Evolutionary conservation across 2,113 vertebrate species (phyloP), one percentile per base, ranked within the genome.

Genomic region (Myotis davidii): DNA sequence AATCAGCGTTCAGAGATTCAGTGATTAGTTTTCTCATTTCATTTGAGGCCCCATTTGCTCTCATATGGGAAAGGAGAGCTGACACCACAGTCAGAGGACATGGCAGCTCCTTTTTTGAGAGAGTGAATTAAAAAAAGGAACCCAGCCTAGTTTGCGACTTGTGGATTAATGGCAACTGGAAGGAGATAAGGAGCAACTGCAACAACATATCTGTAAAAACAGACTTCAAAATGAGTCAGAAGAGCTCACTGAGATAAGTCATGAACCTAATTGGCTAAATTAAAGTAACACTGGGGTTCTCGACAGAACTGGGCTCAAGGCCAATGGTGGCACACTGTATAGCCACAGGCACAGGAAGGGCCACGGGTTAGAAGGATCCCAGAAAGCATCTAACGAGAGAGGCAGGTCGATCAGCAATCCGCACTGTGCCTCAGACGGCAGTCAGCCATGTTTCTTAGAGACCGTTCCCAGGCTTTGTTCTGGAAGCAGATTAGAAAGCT

Each of bases 101-200:
- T 5, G 5, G 32, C 10, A 61, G 83, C 48, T 81, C 27, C 14
- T 65, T 81, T 85, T 85, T 59, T 82, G 93, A 88, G 48, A 67
- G 50, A 52, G 37, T 90, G 86, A 67, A 82, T 76, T 23, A 77
- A 79, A 79, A 76, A 89, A 92, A 79, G 25, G 29, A 94, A 94
- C 45, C 69, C 84, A 79, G 25, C 3, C 0, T 39, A 72, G 37
- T 81, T 48, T n/a, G 5, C 20, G 13, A 34, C 37, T 95, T 97
- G 37, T 42, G 39, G 94, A 61, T 91, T 91, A 89, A 87, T 70
- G 67, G 87, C 18, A 16, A 91, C 29, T 82, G 42, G 73, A 78
- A 88, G 52, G 52, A 88, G 54, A 90, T 82, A 77, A 65, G 61
- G 54, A 83, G 78, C 9, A 65, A 23, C 14, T 37, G 39, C 17